These are phyloP conservation scores for Luffia ferchaultella DNA, from an alignment of 2,888 invertebrate species.

Conservation along the genomic window DNA sequence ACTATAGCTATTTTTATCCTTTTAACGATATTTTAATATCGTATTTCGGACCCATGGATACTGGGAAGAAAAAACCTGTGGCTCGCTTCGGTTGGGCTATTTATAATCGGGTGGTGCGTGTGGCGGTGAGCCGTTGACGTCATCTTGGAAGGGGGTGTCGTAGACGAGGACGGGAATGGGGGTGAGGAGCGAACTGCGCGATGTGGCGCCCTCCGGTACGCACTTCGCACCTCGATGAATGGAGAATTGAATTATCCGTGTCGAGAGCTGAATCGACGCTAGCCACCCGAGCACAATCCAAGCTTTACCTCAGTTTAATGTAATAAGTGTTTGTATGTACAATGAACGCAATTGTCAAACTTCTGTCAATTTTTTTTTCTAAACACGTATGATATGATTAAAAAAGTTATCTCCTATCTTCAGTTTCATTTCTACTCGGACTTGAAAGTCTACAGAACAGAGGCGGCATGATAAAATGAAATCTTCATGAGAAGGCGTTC, in stretches of 20 bases:
- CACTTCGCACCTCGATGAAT: constrained; percentile 63
- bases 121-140: constrained; percentile 52
- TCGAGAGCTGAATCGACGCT: background rate
- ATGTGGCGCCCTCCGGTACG: constrained; percentile 51
- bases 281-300: too few species aligned
- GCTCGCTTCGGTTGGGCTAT: constrained; percentile 53
- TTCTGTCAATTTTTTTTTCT: too few species aligned
- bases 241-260: constrained; percentile 54
- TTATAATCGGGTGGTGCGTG: constrained; percentile 48
- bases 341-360: too few species aligned
- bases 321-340: too few species aligned
- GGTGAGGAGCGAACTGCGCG: constrained; percentile 21
- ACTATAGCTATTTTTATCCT: too few species aligned
- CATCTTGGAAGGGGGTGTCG: constrained; percentile 24
- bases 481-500: too few species aligned
- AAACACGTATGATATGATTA: too few species aligned
- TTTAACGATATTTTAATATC: background rate
- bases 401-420: too few species aligned
- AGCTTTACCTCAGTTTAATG: too few species aligned
- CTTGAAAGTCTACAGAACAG: too few species aligned
- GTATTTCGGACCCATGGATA: constrained; percentile 9
- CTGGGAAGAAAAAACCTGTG: constrained; percentile 47
- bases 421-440: too few species aligned
- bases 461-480: too few species aligned
- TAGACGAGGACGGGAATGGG: constrained; percentile 18